Base-by-base conservation (phyloP, 2,888 invertebrate species). In the Adelognathus sp. region DNA sequence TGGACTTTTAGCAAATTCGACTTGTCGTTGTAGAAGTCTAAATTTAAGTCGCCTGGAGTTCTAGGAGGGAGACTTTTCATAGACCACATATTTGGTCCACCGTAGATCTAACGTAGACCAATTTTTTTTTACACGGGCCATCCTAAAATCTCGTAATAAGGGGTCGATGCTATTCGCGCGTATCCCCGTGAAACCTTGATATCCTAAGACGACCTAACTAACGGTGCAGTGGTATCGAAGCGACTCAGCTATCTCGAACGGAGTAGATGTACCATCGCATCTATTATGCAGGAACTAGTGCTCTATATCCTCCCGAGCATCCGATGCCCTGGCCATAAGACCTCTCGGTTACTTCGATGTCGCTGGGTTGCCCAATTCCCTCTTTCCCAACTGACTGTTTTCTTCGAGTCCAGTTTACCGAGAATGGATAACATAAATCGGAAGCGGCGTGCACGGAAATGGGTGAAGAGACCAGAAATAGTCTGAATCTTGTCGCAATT, bases 281-380 rank as follows among this genome's bases (percentile, higher is more conserved):
- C 21, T 78, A 78, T 78, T 74, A 73, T 77, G 58, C 56, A 73
- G 33, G 4, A 66, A n/a, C n/a, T n/a, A n/a, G n/a, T n/a, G n/a
- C n/a, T n/a, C n/a, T n/a, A n/a, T n/a, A n/a, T n/a, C n/a, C n/a
- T n/a, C 1, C 36, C 16, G 39, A 58, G 50, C 27, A 41, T 69
- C 52, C 73, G 36, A 52, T 39, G 11, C 16, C 33, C 29, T 33
- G 6, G 31, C 63, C 36, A 33, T 31, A 21, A 36, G 7, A 78
- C 11, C 56, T 73, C 58, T 31, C 24, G 58, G 16, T 41, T 36
- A 46, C 33, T 29, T 16, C 31, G 29, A 54, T 44, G 33, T 54
- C 36, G 16, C 44, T 2, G 41, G 36, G 50, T 29, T 39, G 61
- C 14, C 60, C 36, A 21, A 50, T 36, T 56, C 21, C 21, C 50